A percentile compares a stretch with the other conserved stretches of the same genome.
Evolutionary conservation across 2,797 vertebrate genomes (phyloP).

Genomic region (Phoebastria nigripes): DNA sequence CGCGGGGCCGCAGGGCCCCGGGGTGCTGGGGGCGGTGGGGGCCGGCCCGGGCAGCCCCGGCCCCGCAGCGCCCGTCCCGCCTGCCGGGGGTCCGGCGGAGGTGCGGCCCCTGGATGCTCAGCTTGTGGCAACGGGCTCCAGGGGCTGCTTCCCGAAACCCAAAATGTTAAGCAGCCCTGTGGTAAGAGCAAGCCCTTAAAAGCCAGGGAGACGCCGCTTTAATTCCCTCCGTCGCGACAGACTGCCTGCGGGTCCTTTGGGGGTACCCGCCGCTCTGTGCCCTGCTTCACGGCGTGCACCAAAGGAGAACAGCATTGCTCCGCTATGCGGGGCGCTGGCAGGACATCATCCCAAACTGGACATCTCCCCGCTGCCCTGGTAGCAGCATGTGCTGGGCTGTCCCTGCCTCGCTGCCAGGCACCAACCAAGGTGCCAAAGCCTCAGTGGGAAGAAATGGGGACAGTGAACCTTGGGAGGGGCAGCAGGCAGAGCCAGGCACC

Average conservation of each 20-base stretch:
- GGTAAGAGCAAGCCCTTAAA: background rate
- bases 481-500: background rate
- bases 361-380: background rate
- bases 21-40: too few species aligned
- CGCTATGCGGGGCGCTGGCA: rapidly evolving
- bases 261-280: rapidly evolving
- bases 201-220: rapidly evolving
- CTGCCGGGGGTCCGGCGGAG: background rate
- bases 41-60: background rate
- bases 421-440: background rate
- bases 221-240: rapidly evolving
- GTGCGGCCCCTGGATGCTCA: background rate
- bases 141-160: background rate
- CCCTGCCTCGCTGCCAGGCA: background rate
- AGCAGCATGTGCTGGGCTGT: background rate
- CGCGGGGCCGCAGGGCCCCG: background rate
- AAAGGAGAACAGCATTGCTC: background rate
- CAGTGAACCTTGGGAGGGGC: background rate
- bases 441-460: background rate
- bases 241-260: rapidly evolving
- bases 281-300: rapidly evolving
- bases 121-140: too few species aligned
- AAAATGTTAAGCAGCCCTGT: rapidly evolving
- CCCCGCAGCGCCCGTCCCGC: background rate
- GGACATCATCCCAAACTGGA: background rate